Percentiles rank a stretch among this genome's conserved stretches.
These are phyloP conservation scores for Agrypnia vestita DNA, from an alignment of 1,140 invertebrate genomes.

Conservation along the genomic window DNA sequence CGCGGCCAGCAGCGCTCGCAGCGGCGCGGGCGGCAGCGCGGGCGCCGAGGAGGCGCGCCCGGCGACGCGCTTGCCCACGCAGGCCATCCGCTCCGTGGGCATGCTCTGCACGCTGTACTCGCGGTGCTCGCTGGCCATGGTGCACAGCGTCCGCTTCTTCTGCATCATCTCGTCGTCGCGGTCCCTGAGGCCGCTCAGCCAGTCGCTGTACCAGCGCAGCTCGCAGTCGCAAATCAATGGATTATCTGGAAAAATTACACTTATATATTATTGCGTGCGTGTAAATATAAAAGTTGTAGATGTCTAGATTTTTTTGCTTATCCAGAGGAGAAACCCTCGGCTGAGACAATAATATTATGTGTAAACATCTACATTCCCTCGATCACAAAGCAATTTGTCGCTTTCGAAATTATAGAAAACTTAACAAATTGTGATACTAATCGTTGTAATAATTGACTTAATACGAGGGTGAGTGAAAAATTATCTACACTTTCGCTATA, in stretches of 20 bases:
- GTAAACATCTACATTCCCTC: too few species aligned
- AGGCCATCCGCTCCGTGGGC: conserved; percentile 86
- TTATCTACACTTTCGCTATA: too few species aligned
- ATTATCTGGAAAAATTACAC: conserved; percentile 79
- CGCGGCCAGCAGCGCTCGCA: conserved; percentile 17
- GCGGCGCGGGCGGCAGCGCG: not conserved
- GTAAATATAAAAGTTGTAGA: too few species aligned
- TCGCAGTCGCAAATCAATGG: conserved; percentile 91
- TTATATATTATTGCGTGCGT: not conserved
- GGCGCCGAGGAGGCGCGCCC: conserved; percentile 60
- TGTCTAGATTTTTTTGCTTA: too few species aligned
- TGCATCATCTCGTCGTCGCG: conserved; percentile 89
- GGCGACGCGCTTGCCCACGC: conserved; percentile 78
- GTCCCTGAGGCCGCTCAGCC: conserved; percentile 82
- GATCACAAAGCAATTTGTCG: too few species aligned
- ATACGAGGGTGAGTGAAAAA: too few species aligned
- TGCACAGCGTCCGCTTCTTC: conserved; percentile 87
- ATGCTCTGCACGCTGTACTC: conserved; percentile 87
- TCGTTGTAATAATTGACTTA: too few species aligned
- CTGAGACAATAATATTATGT: too few species aligned
- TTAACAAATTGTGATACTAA: too few species aligned
- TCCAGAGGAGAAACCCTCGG: too few species aligned
- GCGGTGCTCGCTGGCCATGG: conserved; percentile 81
- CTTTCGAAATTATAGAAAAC: too few species aligned
- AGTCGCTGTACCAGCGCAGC: conserved; percentile 88